A percentile compares a stretch with the other conserved stretches of the same genome.
Evolutionary conservation across 2,888 invertebrate species (phyloP).

Genomic region (Sericinus montela): DNA sequence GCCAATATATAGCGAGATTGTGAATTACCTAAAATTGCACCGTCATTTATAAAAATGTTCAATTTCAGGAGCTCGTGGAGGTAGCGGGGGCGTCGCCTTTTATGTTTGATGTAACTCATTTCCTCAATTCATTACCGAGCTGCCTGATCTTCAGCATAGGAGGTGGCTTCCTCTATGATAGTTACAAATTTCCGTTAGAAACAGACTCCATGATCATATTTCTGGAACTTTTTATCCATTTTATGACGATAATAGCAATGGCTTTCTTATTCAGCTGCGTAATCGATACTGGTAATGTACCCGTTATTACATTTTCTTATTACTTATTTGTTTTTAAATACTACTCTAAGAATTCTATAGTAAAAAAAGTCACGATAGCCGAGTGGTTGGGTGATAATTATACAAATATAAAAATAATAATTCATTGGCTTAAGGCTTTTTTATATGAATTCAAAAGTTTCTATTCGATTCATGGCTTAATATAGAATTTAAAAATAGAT

Average conservation of each 20-base stretch:
- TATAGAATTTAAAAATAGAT: no score
- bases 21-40: no score
- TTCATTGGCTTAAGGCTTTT: no score
- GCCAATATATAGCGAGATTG: no score
- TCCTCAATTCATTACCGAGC: constrained; percentile 80
- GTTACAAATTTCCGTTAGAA: constrained; percentile 61
- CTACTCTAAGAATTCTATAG: no score
- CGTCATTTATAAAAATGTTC: background rate
- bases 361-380: no score
- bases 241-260: constrained; percentile 77
- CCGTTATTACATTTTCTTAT: background rate
- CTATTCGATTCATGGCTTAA: no score
- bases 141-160: constrained; percentile 69
- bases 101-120: constrained; percentile 84
- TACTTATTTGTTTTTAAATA: no score
- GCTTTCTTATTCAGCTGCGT: constrained; percentile 81
- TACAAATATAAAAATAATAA: no score
- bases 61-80: constrained; percentile 84
- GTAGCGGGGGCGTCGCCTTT: constrained; percentile 85
- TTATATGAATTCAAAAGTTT: no score
- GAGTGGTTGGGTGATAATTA: no score
- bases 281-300: constrained; percentile 79
- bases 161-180: constrained; percentile 36
- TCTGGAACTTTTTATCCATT: constrained; percentile 80
- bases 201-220: constrained; percentile 75